Percentiles rank a stretch among this genome's conserved stretches.
These are phyloP conservation scores for Drosophila trapezifrons DNA, from an alignment of 1,140 invertebrate species.

Conservation along the genomic window DNA sequence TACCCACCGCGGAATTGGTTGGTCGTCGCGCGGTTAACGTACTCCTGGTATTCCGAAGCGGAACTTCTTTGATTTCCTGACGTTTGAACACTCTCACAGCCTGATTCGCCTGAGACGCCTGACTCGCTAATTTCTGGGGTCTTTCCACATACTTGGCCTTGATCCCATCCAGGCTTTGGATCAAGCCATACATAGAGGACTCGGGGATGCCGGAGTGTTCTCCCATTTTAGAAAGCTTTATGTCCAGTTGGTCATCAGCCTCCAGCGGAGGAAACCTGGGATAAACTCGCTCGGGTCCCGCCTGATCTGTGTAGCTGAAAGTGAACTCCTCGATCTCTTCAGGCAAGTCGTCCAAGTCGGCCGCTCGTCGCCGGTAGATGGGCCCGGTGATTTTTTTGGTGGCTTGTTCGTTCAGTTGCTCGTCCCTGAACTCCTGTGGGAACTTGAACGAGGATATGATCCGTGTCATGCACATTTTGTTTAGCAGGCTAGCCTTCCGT, in stretches of 20 bases:
- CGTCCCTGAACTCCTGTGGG: slow-evolving; percentile 54
- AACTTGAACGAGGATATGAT: slow-evolving; percentile 75
- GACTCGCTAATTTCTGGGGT: slow-evolving; percentile 10
- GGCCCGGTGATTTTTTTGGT: not conserved
- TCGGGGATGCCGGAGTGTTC: not conserved
- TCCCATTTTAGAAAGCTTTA: not conserved
- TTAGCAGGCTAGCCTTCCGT: slow-evolving; percentile 13
- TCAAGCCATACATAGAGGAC: slow-evolving; percentile 9
- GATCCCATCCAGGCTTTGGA: slow-evolving; percentile 38
- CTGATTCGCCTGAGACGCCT: not conserved
- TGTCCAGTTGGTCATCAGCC: not conserved
- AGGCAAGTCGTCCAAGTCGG: rapidly evolving
- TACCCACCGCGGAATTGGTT: no score
- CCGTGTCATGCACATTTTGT: slow-evolving; percentile 46
- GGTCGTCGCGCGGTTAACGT: not conserved
- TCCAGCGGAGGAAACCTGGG: slow-evolving; percentile 31
- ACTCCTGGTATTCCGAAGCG: not conserved
- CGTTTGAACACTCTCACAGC: slow-evolving; percentile 4
- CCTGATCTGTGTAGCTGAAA: slow-evolving; percentile 61
- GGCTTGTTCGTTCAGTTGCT: slow-evolving; percentile 11
- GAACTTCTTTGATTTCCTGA: not conserved
- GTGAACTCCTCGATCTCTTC: not conserved
- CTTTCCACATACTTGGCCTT: slow-evolving; percentile 26
- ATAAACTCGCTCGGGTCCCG: slow-evolving; percentile 60
- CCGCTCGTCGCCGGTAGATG: slow-evolving; percentile 9